These are phyloP conservation scores for Chalcosyrphus nemorum DNA, from an alignment of 2,888 invertebrate genomes.

Conservation along the genomic window DNA sequence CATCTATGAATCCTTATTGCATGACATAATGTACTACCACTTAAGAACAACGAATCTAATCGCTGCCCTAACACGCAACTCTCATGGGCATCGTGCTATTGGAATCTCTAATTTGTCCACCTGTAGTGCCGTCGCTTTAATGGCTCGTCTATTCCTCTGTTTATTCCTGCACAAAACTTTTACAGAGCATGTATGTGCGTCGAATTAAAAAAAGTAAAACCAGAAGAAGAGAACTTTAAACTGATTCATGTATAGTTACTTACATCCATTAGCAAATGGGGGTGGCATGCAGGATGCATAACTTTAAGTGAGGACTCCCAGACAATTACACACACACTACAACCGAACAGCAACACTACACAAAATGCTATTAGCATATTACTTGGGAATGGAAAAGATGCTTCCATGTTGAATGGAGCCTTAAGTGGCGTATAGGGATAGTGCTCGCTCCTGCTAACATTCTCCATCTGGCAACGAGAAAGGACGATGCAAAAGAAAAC, in stretches of 20 bases:
- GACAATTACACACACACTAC: slow-evolving; percentile 61
- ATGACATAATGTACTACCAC: neutral
- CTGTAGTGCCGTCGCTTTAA: neutral
- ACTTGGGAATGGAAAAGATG: slow-evolving; percentile 2
- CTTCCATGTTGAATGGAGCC: neutral
- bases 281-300: slow-evolving; percentile 29
- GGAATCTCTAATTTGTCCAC: neutral
- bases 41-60: neutral
- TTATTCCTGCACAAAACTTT: neutral
- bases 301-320: slow-evolving; percentile 64
- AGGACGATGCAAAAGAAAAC: slow-evolving; percentile 38
- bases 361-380: slow-evolving; percentile 54
- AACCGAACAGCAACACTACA: neutral
- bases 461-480: slow-evolving; percentile 13
- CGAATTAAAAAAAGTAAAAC: neutral
- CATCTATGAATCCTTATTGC: too few species aligned
- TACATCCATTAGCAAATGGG: slow-evolving; percentile 34
- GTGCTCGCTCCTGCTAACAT: slow-evolving; percentile 41
- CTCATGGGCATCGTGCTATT: neutral
- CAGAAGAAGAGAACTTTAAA: neutral
- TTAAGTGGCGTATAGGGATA: slow-evolving; percentile 57
- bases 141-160: too few species aligned
- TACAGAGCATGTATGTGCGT: neutral
- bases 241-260: neutral
- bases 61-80: neutral